Percentiles rank a stretch among this genome's conserved stretches.
Conservation (phyloP, 1,140 invertebrate species). For the Eupeodes corollae region DNA sequence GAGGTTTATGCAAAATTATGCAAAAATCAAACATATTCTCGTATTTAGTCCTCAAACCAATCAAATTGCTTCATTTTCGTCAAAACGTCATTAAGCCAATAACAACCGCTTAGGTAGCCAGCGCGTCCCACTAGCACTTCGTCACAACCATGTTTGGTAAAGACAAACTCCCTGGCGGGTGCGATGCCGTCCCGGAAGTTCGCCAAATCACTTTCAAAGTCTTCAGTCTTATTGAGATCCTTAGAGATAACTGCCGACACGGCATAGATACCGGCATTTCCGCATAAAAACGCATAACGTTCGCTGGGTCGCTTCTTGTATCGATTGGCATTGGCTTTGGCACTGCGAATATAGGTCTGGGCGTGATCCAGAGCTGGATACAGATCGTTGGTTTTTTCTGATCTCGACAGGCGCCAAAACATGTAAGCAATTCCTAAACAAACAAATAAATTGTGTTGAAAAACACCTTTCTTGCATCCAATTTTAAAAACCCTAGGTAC, state of each 20-base stretch:
- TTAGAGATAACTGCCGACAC: conserved; percentile 42
- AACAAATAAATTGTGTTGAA: no score
- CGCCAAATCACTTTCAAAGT: conserved; percentile 40
- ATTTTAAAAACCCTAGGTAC: conserved; percentile 10
- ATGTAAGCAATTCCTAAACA: conserved; percentile 42
- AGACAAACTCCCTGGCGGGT: conserved; percentile 45
- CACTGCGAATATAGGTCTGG: conserved; percentile 37
- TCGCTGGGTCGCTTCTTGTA: conserved; percentile 31
- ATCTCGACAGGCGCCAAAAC: conserved; percentile 41
- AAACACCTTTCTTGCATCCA: no score
- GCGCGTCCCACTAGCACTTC: conserved; percentile 74
- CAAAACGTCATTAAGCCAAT: conserved; percentile 56
- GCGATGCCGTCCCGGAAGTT: conserved; percentile 36
- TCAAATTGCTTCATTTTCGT: conserved; percentile 42
- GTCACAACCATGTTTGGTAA: conserved; percentile 61
- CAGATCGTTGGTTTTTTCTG: conserved; percentile 29
- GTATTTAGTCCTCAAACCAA: conserved; percentile 55
- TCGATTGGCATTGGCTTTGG: conserved; percentile 32
- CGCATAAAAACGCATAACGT: conserved; percentile 44
- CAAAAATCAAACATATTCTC: no score
- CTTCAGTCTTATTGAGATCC: conserved; percentile 19
- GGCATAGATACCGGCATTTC: conserved; percentile 52
- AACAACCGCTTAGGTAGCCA: conserved; percentile 63
- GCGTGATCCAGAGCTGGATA: conserved; percentile 35
- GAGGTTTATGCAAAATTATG: no score